phyloP scores from a whole-genome alignment of 1,140 invertebrate species.

The Drosophila neocordata region DNA sequence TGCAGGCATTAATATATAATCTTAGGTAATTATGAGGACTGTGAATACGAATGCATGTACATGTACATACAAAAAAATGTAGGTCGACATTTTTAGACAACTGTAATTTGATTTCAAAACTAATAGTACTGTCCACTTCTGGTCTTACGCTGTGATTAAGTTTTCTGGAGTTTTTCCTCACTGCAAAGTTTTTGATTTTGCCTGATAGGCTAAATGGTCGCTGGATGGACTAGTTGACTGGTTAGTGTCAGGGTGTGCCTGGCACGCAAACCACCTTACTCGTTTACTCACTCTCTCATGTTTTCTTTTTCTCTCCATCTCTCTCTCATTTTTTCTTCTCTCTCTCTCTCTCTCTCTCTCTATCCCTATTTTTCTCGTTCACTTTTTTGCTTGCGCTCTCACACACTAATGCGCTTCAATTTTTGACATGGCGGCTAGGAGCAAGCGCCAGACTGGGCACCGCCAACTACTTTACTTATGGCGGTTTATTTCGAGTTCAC shows the following conservation, averaged over 20 bases:
- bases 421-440: constrained; percentile 64
- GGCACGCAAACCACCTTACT: constrained; percentile 59
- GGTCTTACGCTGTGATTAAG: constrained; percentile 4
- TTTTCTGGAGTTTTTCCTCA: not conserved
- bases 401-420: constrained; percentile 27
- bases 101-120: too few relatives aligned
- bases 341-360: not conserved
- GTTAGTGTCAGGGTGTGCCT: constrained; percentile 64
- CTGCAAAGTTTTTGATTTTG: constrained; percentile 24
- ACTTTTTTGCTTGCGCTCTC: not conserved
- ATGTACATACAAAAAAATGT: too few relatives aligned
- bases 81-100: too few relatives aligned
- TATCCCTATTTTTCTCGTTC: too few relatives aligned
- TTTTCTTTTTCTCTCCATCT: not conserved
- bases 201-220: constrained; percentile 69
- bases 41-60: too few relatives aligned
- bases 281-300: constrained; percentile 21
- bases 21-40: too few relatives aligned
- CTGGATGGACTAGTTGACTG: constrained; percentile 51
- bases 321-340: constrained; percentile 13
- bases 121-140: not conserved
- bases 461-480: constrained; percentile 54
- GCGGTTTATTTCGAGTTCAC: constrained; percentile 50
- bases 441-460: constrained; percentile 68
- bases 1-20: too few relatives aligned